Conservation (phyloP, 2,113 vertebrate species). For the Xenopus borealis region DNA sequence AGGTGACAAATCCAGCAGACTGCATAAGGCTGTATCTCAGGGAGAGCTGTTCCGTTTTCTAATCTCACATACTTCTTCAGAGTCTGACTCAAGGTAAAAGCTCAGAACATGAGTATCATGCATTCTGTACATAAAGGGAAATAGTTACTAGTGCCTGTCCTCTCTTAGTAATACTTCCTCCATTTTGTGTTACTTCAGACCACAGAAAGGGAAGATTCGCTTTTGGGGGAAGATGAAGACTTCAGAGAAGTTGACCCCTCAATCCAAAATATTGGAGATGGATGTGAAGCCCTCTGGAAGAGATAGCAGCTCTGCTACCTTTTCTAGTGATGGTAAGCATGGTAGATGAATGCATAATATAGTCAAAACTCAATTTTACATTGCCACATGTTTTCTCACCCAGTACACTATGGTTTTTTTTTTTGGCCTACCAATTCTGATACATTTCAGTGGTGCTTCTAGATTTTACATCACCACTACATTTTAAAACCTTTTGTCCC, state of each 20-base stretch:
- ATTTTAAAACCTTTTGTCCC: no score
- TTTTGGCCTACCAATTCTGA: no score
- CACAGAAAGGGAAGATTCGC: slow-evolving; percentile 82
- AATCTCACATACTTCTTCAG: slow-evolving; percentile 69
- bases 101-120: not conserved
- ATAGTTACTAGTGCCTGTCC: not conserved
- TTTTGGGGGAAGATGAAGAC: slow-evolving; percentile 92
- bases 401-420: no score
- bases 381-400: no score
- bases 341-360: no score
- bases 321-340: slow-evolving; percentile 74
- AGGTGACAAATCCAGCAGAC: slow-evolving; percentile 69
- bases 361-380: no score
- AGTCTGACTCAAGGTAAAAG: slow-evolving; percentile 80
- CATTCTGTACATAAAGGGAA: not conserved
- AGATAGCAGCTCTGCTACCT: slow-evolving; percentile 61
- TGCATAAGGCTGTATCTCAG: slow-evolving; percentile 88
- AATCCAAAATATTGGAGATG: slow-evolving; percentile 69
- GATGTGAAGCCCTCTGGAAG: slow-evolving; percentile 36
- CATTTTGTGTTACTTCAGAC: slow-evolving; percentile 60
- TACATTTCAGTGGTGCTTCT: no score
- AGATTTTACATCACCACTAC: no score
- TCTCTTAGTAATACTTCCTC: not conserved
- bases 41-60: slow-evolving; percentile 81
- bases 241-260: slow-evolving; percentile 80